Evolutionary conservation across 2,113 vertebrate genomes (phyloP).

Genomic region (Delphinus delphis): DNA sequence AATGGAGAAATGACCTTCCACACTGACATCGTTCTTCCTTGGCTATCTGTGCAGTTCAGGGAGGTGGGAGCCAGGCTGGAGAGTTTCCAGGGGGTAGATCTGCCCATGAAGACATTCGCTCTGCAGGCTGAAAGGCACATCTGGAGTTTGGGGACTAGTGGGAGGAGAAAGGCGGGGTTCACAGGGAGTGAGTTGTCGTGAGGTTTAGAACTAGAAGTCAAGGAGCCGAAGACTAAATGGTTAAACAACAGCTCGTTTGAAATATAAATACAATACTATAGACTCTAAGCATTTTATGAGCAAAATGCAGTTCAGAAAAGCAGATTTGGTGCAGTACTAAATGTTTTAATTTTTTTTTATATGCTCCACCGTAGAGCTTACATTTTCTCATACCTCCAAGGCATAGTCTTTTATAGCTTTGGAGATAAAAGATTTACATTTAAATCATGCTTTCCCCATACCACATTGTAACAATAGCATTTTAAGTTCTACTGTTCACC

Average conservation of each 20-base stretch:
- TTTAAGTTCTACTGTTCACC: slow-evolving; percentile 72
- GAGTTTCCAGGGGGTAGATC: not conserved
- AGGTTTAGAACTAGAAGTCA: not conserved
- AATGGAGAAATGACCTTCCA: not conserved
- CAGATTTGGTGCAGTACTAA: slow-evolving; percentile 64
- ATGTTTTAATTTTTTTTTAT: slow-evolving; percentile 79
- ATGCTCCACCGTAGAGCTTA: slow-evolving; percentile 65
- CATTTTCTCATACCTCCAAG: slow-evolving; percentile 72
- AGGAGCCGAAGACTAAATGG: slow-evolving; percentile 23
- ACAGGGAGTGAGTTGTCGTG: not conserved
- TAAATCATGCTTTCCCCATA: slow-evolving; percentile 69
- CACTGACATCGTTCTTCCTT: not conserved
- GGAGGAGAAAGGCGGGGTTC: not conserved
- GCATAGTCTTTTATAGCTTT: slow-evolving; percentile 74
- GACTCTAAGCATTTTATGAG: slow-evolving; percentile 59
- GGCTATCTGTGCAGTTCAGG: not conserved
- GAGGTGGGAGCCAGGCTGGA: not conserved
- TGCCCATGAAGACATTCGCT: not conserved
- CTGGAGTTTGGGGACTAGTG: not conserved
- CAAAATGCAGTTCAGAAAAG: slow-evolving; percentile 65
- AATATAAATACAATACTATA: slow-evolving; percentile 58
- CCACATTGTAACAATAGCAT: slow-evolving; percentile 69
- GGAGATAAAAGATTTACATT: slow-evolving; percentile 78
- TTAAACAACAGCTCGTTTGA: slow-evolving; percentile 64
- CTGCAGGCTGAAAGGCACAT: not conserved